A percentile compares a stretch with the other conserved stretches of the same genome.
These are phyloP conservation scores for Drosophila algonquin DNA, from an alignment of 2,888 invertebrate species.

Conservation along the genomic window DNA sequence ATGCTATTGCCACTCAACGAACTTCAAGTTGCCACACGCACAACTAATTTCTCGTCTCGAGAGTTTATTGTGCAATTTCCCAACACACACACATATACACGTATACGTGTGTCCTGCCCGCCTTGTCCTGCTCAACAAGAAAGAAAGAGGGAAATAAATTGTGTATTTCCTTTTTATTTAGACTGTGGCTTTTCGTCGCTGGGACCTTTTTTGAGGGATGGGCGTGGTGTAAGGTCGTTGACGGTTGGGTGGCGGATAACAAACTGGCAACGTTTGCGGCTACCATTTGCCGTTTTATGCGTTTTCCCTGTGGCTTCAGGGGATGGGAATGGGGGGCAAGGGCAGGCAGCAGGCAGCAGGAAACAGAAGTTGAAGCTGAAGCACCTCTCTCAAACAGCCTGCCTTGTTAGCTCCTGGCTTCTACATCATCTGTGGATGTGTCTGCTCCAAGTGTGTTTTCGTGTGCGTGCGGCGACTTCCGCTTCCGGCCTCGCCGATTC, in stretches of 20 bases:
- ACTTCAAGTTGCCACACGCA: constrained; percentile 49
- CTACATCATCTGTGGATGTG: constrained; percentile 36
- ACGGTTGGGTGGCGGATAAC: constrained; percentile 32
- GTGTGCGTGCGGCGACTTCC: constrained; percentile 57
- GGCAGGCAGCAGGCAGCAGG: no score
- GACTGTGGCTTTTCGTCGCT: constrained; percentile 42
- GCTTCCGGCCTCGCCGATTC: constrained; percentile 63
- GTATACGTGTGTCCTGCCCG: not conserved
- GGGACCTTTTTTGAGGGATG: constrained; percentile 18
- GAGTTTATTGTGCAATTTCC: constrained; percentile 80
- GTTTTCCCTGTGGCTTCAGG: constrained; percentile 51
- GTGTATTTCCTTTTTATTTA: constrained; percentile 73
- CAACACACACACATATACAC: constrained; percentile 15
- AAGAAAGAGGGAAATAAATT: constrained; percentile 43
- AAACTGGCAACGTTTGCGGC: constrained; percentile 68
- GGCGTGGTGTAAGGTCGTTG: not conserved
- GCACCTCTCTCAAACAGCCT: constrained; percentile 30
- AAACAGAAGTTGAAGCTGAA: not conserved
- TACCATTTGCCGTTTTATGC: constrained; percentile 75
- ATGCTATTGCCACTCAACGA: constrained; percentile 45
- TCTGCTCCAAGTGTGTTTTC: constrained; percentile 12
- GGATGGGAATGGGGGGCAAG: constrained; percentile 1
- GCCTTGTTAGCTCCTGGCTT: constrained; percentile 66
- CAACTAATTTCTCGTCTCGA: constrained; percentile 76
- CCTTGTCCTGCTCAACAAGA: constrained; percentile 24